Percentiles rank a stretch among this genome's conserved stretches.
These are phyloP conservation scores for Mythimna lalbum DNA, from an alignment of 2,888 invertebrate genomes.

Conservation along the genomic window DNA sequence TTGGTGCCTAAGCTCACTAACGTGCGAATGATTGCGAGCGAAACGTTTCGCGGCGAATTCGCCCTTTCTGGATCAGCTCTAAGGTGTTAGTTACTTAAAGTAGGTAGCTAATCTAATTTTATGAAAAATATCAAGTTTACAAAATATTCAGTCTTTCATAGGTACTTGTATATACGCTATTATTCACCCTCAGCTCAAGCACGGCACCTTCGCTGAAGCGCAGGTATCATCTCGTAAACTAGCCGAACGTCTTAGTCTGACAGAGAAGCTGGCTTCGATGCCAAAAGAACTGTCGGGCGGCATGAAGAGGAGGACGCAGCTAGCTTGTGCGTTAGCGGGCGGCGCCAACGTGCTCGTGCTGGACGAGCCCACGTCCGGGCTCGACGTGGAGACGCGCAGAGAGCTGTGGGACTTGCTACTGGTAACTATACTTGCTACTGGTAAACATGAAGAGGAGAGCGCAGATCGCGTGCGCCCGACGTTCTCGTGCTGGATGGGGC, in stretches of 20 bases:
- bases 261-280: conserved; percentile 91
- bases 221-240: conserved; percentile 56
- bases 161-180: not conserved
- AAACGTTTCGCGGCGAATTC: too few species aligned
- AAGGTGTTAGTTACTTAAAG: too few species aligned
- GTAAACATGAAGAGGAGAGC: too few species aligned
- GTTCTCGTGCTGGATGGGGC: conserved; percentile 93
- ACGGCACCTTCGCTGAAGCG: conserved; percentile 61
- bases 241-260: conserved; percentile 66
- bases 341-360: conserved; percentile 92
- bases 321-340: conserved; percentile 96
- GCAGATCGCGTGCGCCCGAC: too few species aligned
- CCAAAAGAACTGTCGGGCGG: conserved; percentile 95
- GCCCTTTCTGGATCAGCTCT: too few species aligned
- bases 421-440: too few species aligned
- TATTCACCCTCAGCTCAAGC: conserved; percentile 80
- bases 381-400: conserved; percentile 76
- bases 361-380: conserved; percentile 94
- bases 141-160: too few species aligned
- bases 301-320: conserved; percentile 95
- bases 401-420: conserved; percentile 65
- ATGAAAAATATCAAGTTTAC: too few species aligned
- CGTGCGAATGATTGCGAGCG: too few species aligned
- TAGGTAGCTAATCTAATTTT: too few species aligned
- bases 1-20: too few species aligned